phyloP scores from a whole-genome alignment of 2,797 vertebrate genomes.

The Tapirus indicus region DNA sequence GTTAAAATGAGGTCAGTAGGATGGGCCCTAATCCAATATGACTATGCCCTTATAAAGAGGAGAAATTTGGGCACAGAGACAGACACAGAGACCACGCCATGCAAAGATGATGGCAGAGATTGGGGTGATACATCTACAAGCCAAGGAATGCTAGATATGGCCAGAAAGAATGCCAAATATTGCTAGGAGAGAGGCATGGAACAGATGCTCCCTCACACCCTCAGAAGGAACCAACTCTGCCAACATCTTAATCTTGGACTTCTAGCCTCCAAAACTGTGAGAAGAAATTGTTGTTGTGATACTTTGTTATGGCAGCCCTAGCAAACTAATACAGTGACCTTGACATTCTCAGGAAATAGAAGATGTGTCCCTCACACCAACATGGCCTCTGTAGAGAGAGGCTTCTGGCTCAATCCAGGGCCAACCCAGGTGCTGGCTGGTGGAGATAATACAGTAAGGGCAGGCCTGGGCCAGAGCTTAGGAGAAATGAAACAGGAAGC shows the following conservation, averaged over 20 bases:
- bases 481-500: neutral
- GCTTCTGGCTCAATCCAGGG: neutral
- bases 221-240: neutral
- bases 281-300: neutral
- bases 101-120: neutral
- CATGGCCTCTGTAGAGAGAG: neutral
- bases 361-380: neutral
- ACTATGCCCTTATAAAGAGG: neutral
- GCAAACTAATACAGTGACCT: neutral
- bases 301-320: neutral
- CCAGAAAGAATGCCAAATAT: neutral
- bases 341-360: neutral
- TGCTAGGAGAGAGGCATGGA: neutral
- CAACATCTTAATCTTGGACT: neutral
- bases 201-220: neutral
- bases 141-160: neutral
- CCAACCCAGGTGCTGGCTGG: neutral
- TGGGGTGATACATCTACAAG: neutral
- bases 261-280: neutral
- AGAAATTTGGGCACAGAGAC: neutral
- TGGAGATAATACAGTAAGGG: neutral
- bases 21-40: neutral
- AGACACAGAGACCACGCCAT: neutral
- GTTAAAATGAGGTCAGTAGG: neutral
- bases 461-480: neutral